Base-by-base conservation (phyloP, 2,888 invertebrate genomes). In the Biston betularia region DNA sequence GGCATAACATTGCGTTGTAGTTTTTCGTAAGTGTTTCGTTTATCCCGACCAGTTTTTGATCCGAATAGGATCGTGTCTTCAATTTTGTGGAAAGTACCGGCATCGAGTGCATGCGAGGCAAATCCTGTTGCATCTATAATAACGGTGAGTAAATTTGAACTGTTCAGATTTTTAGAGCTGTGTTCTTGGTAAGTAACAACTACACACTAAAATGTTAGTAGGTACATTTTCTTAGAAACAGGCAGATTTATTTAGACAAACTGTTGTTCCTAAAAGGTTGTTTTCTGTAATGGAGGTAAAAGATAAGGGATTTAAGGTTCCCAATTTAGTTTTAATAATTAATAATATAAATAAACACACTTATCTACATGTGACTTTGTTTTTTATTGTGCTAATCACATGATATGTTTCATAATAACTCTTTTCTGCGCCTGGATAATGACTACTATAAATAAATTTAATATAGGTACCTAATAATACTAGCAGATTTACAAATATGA, bases 51-150 rank as follows among this genome's bases (percentile, higher is more conserved):
- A 77, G 79, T 84, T 85, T 79, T 82, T 76, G 73, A 72, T 73
- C 77, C 66, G 65, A 81, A 74, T 78, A 79, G 79, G 74, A 79
- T 83, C 77, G 86, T 86, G 85, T 84, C 79, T 86, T 84, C 76
- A 84, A 79, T 88, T 90, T 90, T 85, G 90, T 91, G 89, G 84
- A 90, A 90, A 90, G 85, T 84, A 86, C 83, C 83, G 79, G 81
- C 81, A 81, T 80, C 80, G 83, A 84, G 89, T 89, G 89, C 84
- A 86, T 82, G 82, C 79, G 81, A 85, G 80, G 80, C 79, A 78
- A 85, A 88, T 92, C 91, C 92, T 90, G 91, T 90, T 90, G 89
- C 89, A 90, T 85, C 87, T 90, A 86, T 84, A 86, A 79, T 85
- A 87, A 86, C 86, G 89, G 92, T 92, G 80, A 90, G 92, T 89